Base-by-base conservation (phyloP, 2,113 vertebrate species). In the Pedionomus torquatus region DNA sequence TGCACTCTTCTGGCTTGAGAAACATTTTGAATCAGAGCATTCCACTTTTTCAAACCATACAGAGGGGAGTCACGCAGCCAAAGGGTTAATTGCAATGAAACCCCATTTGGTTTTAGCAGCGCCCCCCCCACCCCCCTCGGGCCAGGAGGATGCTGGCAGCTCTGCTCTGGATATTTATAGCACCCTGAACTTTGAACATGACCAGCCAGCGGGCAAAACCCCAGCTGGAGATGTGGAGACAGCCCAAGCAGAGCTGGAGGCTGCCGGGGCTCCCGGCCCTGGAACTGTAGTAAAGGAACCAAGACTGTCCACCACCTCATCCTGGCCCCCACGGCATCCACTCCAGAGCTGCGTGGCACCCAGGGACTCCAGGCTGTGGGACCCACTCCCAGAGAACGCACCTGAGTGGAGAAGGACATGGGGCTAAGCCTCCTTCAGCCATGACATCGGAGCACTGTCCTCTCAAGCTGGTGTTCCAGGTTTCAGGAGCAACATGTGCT, bases 181-280 rank as follows among this genome's bases (percentile, higher is more conserved):
- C 93, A 49, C n/a, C 1, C n/a, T 97, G 96, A 97, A 97, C 96
- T 97, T 96, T 95, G 95, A 97, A 93, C 13, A 19, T 30, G 92
- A 61, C 89, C 95, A 80, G 89, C 51, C 1, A 80, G 70, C 28
- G 4, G 78, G 70, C 82, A 79, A 7, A 80, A 20, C 75, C 70
- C 37, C 6, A 39, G 33, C 85, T 21, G 63, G 43, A 51, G 87
- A 75, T 6, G 1, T 1, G 5, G 69, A 61, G 57, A 63, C 1
- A 1, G 79, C 31, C 26, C 52, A 3, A 5, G 65, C 78, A 44
- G 65, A 71, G 66, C 75, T 30, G 49, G 37, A 76, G 24, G 20
- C 86, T 69, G 6, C 2, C 0, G 3, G 18, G 43, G 57, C 48
- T 85, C 82, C 48, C 2, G 0, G 66, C 64, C 25, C 16, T 0